These are phyloP conservation scores for Catocala fraxini DNA, from an alignment of 2,888 invertebrate genomes.

Conservation along the genomic window DNA sequence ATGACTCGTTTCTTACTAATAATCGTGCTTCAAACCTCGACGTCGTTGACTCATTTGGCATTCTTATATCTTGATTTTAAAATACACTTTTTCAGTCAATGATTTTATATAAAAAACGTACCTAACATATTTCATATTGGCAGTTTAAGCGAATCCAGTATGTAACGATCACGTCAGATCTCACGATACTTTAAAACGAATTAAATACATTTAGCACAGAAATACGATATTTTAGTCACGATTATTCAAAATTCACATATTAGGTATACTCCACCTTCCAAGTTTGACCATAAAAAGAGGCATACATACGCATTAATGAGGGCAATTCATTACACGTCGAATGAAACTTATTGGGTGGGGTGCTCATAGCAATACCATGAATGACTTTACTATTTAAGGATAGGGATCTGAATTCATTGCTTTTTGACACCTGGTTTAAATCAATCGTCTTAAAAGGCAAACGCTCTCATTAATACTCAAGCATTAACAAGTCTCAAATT, in stretches of 20 bases:
- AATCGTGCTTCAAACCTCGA: no score
- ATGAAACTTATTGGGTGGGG: constrained; percentile 43
- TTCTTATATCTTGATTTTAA: no score
- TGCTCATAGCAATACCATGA: constrained; percentile 20
- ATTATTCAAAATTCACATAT: constrained; percentile 40
- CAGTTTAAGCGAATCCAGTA: no score
- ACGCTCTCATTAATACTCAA: constrained; percentile 5
- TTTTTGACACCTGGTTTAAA: constrained; percentile 4
- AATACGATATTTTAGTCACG: constrained; percentile 21
- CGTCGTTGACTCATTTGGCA: no score
- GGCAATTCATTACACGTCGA: constrained; percentile 40
- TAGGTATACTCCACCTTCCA: constrained; percentile 32
- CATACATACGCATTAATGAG: constrained; percentile 38
- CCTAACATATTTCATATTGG: no score
- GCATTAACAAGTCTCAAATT: background rate
- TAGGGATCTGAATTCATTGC: constrained; percentile 9
- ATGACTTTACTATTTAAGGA: constrained; percentile 15
- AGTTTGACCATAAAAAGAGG: constrained; percentile 38
- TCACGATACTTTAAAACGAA: constrained; percentile 10
- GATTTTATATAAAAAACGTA: no score
- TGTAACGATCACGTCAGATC: background rate
- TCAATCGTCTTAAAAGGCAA: constrained; percentile 1
- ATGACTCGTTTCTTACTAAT: no score
- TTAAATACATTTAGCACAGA: constrained; percentile 19
- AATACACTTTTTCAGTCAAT: no score